Evolutionary conservation across 2,797 vertebrate genomes (phyloP), one percentile per base, ranked within the genome.

Genomic region (Esox lucius): DNA sequence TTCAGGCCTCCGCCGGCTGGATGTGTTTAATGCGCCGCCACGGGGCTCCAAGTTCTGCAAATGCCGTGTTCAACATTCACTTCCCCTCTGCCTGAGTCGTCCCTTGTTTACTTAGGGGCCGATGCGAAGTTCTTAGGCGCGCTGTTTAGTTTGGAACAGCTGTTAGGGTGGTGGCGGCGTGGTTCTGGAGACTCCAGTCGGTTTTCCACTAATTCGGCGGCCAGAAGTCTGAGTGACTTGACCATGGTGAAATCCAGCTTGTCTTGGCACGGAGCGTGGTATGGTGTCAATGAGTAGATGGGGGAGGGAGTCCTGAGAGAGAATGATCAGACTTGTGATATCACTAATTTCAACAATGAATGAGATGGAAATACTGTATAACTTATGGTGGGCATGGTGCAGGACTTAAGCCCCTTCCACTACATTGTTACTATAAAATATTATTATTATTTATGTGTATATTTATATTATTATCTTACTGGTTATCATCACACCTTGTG

Each of bases 21-120:
- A 87, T 88, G 88, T 86, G 87, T 87, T 89, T 91, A 90, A 91
- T 91, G 90, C 87, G 39, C 87, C 88, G 88, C 90, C 88, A 86
- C 84, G 80, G 89, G 19, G 90, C 87, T 82, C 86, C 89, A 84
- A 86, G 88, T 85, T 81, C 87, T 89, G 87, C 87, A 90, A 91
- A 90, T 88, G 88, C 83, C 88, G 82, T 86, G 48, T 62, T 89
- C 87, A 86, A 80, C 85, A 79, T 84, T 89, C 84, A 83, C 87
- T 86, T 88, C 85, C 77, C 85, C 77, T 85, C 28, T 17, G 81
- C 80, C 83, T 80, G 86, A 87, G 84, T 87, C 22, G 13, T 56
- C 83, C 28, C 85, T 86, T 86, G 88, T 87, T 90, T 90, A 89
- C 85, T 88, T 84, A 86, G 80, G 83, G 77, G 78, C 75, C 80